Evolutionary conservation across 2,888 invertebrate genomes (phyloP).

Genomic region (Eupeodes luniger): DNA sequence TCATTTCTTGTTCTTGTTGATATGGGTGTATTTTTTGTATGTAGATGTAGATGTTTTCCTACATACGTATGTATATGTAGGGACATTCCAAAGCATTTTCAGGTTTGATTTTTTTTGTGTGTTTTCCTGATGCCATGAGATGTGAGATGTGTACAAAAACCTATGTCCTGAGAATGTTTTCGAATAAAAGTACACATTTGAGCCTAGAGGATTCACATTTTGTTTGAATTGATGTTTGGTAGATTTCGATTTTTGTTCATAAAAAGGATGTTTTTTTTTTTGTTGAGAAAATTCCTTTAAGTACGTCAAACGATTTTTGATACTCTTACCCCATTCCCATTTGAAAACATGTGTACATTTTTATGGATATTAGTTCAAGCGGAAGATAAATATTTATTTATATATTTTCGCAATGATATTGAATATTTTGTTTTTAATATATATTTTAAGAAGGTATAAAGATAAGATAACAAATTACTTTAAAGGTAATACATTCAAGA

Average conservation of each 20-base stretch:
- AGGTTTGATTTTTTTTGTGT: not conserved
- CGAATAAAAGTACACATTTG: not conserved
- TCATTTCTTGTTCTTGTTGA: conserved; percentile 21
- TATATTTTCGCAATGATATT: not conserved
- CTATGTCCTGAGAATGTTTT: not conserved
- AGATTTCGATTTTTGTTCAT: not conserved
- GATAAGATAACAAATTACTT: not conserved
- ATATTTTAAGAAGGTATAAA: not conserved
- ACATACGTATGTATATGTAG: not conserved
- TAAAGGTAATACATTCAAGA: not conserved
- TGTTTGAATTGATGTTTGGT: conserved; percentile 3
- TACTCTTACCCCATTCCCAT: too few species aligned
- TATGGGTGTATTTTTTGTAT: not conserved
- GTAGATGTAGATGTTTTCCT: too few species aligned
- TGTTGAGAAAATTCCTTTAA: not conserved
- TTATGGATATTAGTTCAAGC: too few species aligned
- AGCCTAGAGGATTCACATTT: conserved; percentile 1
- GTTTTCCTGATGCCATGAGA: not conserved
- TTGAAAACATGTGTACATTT: too few species aligned
- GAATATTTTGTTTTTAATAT: not conserved
- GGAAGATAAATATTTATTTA: not conserved
- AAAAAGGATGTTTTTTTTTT: not conserved
- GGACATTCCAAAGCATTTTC: not conserved
- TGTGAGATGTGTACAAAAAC: too few species aligned
- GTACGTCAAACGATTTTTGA: not conserved